Evolutionary conservation across 2,797 vertebrate species (phyloP).

Genomic region (Cuculus canorus): DNA sequence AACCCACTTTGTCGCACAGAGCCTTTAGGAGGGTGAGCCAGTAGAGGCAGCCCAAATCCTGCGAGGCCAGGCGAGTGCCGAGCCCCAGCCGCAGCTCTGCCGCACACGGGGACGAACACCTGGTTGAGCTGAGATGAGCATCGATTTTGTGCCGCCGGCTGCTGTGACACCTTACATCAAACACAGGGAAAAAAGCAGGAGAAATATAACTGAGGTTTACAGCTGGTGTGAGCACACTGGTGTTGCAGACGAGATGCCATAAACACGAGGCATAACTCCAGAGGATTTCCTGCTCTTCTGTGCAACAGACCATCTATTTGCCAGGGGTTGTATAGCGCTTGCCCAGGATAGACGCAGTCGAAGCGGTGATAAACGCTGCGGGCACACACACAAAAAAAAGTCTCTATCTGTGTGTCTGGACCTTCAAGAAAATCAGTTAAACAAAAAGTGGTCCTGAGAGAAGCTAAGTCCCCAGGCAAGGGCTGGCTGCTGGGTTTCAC

Average conservation of each 20-base stretch:
- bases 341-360: neutral
- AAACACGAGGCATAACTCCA: neutral
- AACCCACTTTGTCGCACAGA: neutral
- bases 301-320: neutral
- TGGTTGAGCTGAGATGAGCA: neutral
- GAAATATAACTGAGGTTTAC: neutral
- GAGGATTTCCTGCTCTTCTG: neutral
- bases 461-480: neutral
- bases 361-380: neutral
- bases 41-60: neutral
- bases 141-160: neutral
- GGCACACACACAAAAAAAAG: neutral
- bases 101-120: rapidly evolving
- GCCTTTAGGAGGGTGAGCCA: neutral
- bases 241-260: neutral
- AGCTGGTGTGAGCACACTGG: neutral
- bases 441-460: neutral
- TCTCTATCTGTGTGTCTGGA: neutral
- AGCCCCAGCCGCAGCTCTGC: neutral
- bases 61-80: rapidly evolving
- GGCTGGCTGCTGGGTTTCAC: neutral
- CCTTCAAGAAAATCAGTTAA: neutral
- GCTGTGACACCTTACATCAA: neutral
- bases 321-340: neutral
- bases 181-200: neutral